Percentiles rank a stretch among this genome's conserved stretches.
These are phyloP conservation scores for Drosophila nasuta DNA, from an alignment of 1,140 invertebrate genomes.

Conservation along the genomic window DNA sequence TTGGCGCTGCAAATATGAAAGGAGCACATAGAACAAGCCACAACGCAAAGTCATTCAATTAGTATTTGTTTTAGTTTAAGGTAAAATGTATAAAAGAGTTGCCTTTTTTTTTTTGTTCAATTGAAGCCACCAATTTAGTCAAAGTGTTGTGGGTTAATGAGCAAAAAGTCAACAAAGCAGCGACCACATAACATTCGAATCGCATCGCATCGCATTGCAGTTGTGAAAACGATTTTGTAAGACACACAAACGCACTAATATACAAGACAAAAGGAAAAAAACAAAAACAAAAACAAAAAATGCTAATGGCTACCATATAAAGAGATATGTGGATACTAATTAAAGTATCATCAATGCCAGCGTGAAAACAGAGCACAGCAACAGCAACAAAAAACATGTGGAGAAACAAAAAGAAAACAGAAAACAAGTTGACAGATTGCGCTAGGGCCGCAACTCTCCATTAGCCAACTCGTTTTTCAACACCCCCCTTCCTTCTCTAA, in stretches of 20 bases:
- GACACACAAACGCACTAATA: no score
- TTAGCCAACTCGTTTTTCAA: conserved; percentile 5
- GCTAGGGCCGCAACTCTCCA: conserved; percentile 5
- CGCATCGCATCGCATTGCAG: conserved; percentile 1
- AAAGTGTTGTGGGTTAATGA: conserved; percentile 30
- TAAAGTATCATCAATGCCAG: conserved; percentile 48
- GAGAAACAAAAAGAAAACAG: conserved; percentile 9
- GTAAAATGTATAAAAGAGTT: no score
- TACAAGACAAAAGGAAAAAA: neutral
- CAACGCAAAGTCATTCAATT: conserved; percentile 22
- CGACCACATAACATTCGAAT: conserved; percentile 3
- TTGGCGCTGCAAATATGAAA: conserved; percentile 88
- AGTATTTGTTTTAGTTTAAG: conserved; percentile 7
- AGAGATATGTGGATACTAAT: conserved; percentile 36
- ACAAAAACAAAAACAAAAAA: conserved; percentile 11
- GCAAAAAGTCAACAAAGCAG: conserved; percentile 44
- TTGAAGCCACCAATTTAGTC: conserved; percentile 10
- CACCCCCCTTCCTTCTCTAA: neutral
- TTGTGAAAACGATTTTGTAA: conserved; percentile 9
- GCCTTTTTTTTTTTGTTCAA: no score
- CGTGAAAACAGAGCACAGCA: conserved; percentile 14
- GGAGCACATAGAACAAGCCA: neutral
- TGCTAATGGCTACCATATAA: conserved; percentile 33
- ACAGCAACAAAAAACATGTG: conserved; percentile 23
- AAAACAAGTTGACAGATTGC: conserved; percentile 28